Percentiles rank a stretch among this genome's conserved stretches.
Conservation (phyloP, 2,888 invertebrate genomes). For the Desoria tigrina region DNA sequence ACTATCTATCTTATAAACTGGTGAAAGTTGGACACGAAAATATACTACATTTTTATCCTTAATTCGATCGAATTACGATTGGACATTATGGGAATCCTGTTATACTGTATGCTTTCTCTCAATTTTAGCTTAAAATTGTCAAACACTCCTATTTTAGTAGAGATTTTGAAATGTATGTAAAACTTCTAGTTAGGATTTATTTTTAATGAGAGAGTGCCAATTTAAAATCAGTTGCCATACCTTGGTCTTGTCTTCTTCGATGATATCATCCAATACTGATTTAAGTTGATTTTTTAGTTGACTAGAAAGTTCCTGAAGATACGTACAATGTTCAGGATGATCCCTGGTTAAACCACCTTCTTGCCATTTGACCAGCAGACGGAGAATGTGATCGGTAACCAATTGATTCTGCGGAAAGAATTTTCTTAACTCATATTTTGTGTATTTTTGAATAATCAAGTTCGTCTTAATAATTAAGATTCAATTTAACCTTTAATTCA, state of each 20-base stretch:
- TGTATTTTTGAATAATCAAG: not conserved
- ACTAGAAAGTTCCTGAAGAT: constrained; percentile 66
- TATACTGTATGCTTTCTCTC: too few relatives aligned
- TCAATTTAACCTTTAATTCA: constrained; percentile 68
- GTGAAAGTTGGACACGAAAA: too few relatives aligned
- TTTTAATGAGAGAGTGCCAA: too few relatives aligned
- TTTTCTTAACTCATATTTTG: not conserved
- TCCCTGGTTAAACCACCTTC: constrained; percentile 55
- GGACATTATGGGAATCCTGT: too few relatives aligned
- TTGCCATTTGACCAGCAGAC: constrained; percentile 62
- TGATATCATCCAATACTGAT: constrained; percentile 68
- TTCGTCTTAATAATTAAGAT: too few relatives aligned
- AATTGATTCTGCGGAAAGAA: constrained; percentile 65
- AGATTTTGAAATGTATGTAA: too few relatives aligned
- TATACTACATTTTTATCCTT: too few relatives aligned
- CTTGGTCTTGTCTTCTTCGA: constrained; percentile 67
- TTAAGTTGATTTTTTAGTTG: constrained; percentile 70
- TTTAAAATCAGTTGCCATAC: constrained; percentile 49
- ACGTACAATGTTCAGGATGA: constrained; percentile 65
- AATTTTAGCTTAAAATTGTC: too few relatives aligned
- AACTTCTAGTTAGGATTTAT: too few relatives aligned
- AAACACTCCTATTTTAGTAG: too few relatives aligned
- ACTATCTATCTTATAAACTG: too few relatives aligned
- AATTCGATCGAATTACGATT: too few relatives aligned
- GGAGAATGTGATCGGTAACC: constrained; percentile 71